These are phyloP conservation scores for Rhineura floridana DNA, from an alignment of 2,113 vertebrate genomes.

Conservation along the genomic window DNA sequence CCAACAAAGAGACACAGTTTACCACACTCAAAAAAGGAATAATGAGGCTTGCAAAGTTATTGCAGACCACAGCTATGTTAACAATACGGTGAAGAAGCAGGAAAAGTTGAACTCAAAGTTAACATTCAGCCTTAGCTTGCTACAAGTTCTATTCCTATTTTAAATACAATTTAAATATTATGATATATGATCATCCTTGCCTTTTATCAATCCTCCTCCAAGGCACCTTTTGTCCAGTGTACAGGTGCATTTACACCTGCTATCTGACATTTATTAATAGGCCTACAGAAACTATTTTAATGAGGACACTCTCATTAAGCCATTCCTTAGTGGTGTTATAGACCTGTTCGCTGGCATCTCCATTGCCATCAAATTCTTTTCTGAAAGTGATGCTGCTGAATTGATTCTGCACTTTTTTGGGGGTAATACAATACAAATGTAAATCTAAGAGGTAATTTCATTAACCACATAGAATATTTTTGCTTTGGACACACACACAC, in stretches of 20 bases:
- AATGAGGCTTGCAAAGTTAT: not conserved
- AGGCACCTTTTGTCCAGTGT: conserved; percentile 41
- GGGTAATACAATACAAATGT: conserved; percentile 46
- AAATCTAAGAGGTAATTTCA: conserved; percentile 61
- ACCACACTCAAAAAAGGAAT: not conserved
- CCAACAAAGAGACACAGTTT: conserved; percentile 23
- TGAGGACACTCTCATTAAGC: conserved; percentile 8
- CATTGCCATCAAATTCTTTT: conserved; percentile 46
- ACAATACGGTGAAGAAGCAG: not conserved
- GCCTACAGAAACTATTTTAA: conserved; percentile 48
- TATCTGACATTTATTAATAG: conserved; percentile 53
- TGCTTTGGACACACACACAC: conserved; percentile 17
- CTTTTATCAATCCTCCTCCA: conserved; percentile 25
- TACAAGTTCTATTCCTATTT: not conserved
- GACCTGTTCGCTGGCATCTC: conserved; percentile 26
- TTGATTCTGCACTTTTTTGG: conserved; percentile 41
- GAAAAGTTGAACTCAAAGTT: not conserved
- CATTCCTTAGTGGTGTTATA: conserved; percentile 31
- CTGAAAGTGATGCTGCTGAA: conserved; percentile 44
- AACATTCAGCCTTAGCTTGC: not conserved
- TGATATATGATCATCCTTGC: conserved; percentile 28
- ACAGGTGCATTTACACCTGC: conserved; percentile 42
- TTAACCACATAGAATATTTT: conserved; percentile 49
- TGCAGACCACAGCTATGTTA: not conserved
- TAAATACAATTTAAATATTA: not conserved